Conservation (phyloP, 2,888 invertebrate species). For the Acleris holmiana region DNA sequence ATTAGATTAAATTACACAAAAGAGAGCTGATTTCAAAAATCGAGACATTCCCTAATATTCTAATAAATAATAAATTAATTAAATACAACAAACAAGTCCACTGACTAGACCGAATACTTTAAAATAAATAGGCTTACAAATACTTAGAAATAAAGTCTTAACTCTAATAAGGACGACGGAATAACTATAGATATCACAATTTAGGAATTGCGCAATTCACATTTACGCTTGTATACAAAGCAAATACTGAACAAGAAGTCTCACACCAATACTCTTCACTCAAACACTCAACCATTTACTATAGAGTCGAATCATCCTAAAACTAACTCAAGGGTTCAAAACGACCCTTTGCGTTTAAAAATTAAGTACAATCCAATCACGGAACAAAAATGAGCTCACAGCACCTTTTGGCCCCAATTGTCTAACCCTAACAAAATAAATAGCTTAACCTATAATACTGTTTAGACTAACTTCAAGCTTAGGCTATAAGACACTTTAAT, state of each 20-base stretch:
- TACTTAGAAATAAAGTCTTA: slow-evolving; percentile 41
- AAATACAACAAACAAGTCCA: slow-evolving; percentile 44
- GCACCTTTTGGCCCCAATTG: slow-evolving; percentile 76
- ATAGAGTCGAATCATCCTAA: slow-evolving; percentile 28
- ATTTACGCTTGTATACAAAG: slow-evolving; percentile 54
- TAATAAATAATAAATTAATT: slow-evolving; percentile 41
- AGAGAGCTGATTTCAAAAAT: slow-evolving; percentile 59
- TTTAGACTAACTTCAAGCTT: slow-evolving; percentile 55
- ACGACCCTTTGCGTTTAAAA: slow-evolving; percentile 35
- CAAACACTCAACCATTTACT: slow-evolving; percentile 35
- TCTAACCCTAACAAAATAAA: slow-evolving; percentile 59
- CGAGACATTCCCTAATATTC: slow-evolving; percentile 37
- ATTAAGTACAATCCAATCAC: slow-evolving; percentile 55
- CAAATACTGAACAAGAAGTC: slow-evolving; percentile 62
- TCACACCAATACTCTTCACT: slow-evolving; percentile 39
- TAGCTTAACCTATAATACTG: slow-evolving; percentile 77
- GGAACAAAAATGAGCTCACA: slow-evolving; percentile 65
- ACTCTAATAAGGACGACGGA: slow-evolving; percentile 61
- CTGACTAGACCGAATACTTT: slow-evolving; percentile 61
- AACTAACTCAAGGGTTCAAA: slow-evolving; percentile 40
- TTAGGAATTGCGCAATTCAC: slow-evolving; percentile 74
- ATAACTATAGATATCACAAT: slow-evolving; percentile 75
- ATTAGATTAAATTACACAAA: slow-evolving; percentile 40
- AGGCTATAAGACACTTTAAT: slow-evolving; percentile 59
- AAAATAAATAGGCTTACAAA: slow-evolving; percentile 15